Base-by-base conservation (phyloP, 2,797 vertebrate species). In the Gouania willdenowi region DNA sequence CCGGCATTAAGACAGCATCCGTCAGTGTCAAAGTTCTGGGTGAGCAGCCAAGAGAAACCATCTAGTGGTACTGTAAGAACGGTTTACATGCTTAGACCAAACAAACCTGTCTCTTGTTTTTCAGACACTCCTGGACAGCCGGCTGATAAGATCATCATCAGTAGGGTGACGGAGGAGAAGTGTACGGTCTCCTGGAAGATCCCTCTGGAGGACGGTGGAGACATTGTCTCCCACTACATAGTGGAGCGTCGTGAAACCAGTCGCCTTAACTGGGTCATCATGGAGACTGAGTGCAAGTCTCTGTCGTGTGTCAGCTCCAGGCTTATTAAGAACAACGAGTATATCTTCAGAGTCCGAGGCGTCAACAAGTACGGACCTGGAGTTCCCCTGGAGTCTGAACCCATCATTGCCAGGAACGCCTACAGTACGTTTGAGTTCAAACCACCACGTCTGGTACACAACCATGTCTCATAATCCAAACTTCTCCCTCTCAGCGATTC, bases 281-380 rank as follows among this genome's bases (percentile, higher is more conserved):
- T 98, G 83, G 95, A 99, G 73, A 49, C 88, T 0, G 96, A 99
- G 82, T 99, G 97, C 83, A 94, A 90, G 73, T 91, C 93, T 1
- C 79, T 96, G 43, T 97, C 97, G 11, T 89, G 90, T 14, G 93
- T 94, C 38, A 94, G 92, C 71, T 87, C 87, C 60, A 91, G 90
- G 58, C 88, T 99, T 42, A 98, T 98, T 71, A 99, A 98, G 81
- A 94, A 92, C 82, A 99, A 99, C 0, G 97, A 99, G 74, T 99
- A 99, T 33, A 75, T 96, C 71, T 98, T 99, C 91, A 91, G 97
- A 79, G 91, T 98, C 42, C 89, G 92, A 75, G 95, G 91, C 62
- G 93, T 97, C 61, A 99, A 99, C 82, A 99, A 97, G 72, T 99
- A 92, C 0, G 97, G 97, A 37, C 61, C 88, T 24, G 97, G 97